Conservation (phyloP, 2,797 vertebrate genomes). For the Prionace glauca region DNA sequence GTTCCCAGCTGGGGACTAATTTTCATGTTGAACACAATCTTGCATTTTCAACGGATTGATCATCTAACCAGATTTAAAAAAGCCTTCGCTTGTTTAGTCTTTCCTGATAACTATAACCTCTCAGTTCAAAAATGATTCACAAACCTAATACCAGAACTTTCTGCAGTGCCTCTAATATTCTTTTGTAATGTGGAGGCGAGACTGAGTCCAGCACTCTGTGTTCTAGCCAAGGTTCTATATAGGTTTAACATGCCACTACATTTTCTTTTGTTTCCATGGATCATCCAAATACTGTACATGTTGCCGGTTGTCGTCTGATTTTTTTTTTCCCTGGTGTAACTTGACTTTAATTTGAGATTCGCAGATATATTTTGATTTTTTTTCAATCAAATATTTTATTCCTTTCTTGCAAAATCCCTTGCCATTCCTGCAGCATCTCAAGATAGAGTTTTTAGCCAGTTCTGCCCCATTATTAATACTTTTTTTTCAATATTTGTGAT, state of each 20-base stretch:
- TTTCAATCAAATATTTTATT: neutral
- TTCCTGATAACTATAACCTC: neutral
- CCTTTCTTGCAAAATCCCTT: neutral
- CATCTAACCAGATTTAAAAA: neutral
- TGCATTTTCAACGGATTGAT: neutral
- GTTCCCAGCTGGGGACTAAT: neutral
- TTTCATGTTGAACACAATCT: neutral
- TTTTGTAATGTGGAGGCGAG: neutral
- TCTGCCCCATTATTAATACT: neutral
- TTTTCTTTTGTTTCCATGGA: neutral
- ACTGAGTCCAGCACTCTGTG: neutral
- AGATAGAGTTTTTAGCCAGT: neutral
- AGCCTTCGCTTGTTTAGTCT: neutral
- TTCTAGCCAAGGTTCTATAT: neutral
- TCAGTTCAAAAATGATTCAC: neutral
- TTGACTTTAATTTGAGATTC: neutral
- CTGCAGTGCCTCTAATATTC: neutral
- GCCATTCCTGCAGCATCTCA: neutral
- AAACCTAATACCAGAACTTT: neutral
- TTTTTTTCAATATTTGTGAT: neutral
- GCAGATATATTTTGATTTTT: neutral
- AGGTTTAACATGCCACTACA: neutral
- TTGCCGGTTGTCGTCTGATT: neutral
- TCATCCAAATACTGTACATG: neutral
- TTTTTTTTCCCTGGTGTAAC: neutral